Conservation (phyloP, 2,797 vertebrate species). For the Argentina silus region DNA sequence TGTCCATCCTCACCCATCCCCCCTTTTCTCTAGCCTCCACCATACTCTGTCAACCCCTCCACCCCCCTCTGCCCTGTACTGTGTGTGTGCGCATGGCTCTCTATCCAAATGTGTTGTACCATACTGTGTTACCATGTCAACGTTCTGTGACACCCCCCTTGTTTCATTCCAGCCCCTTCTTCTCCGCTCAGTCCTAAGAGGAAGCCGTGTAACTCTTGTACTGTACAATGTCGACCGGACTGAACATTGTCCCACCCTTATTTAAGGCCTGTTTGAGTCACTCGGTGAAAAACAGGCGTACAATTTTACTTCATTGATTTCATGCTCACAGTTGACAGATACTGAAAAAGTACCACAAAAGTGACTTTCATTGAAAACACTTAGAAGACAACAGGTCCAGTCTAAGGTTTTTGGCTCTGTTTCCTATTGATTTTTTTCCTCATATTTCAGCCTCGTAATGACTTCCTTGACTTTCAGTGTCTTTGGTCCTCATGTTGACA, state of each 20-base stretch:
- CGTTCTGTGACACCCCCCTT: conserved; percentile 24
- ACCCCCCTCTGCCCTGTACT: conserved; percentile 8
- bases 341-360: too few relatives aligned
- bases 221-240: not conserved
- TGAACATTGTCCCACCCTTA: conserved; percentile 2
- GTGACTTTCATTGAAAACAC: too few relatives aligned
- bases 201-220: not conserved
- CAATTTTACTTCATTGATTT: too few relatives aligned
- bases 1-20: not conserved
- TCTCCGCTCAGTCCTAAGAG: not conserved
- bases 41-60: conserved; percentile 36
- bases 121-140: too few relatives aligned
- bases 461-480: too few relatives aligned
- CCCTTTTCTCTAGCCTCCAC: conserved; percentile 8
- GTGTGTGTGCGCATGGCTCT: conserved; percentile 48
- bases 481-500: too few relatives aligned
- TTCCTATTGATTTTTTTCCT: too few relatives aligned
- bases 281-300: too few relatives aligned
- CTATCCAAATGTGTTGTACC: conserved; percentile 18
- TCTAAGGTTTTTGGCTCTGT: too few relatives aligned
- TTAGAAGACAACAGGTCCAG: too few relatives aligned
- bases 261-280: not conserved
- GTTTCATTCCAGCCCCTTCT: not conserved
- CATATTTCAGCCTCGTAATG: too few relatives aligned
- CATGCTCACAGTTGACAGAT: too few relatives aligned